Evolutionary conservation across 2,113 vertebrate genomes (phyloP).

Genomic region (Callocephalon fimbriatum): DNA sequence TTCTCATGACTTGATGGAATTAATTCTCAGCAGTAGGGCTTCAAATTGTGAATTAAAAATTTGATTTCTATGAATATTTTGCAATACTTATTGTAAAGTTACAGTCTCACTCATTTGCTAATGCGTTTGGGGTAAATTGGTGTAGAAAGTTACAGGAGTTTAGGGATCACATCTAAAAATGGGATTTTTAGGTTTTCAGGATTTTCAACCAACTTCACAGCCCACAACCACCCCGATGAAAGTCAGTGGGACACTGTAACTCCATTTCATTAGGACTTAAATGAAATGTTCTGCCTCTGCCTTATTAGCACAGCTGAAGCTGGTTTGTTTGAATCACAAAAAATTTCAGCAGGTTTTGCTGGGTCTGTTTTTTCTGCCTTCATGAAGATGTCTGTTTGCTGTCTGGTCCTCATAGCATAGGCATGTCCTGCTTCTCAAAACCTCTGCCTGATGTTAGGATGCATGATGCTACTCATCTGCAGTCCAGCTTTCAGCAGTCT

Average conservation of each 20-base stretch:
- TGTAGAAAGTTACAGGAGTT: neutral
- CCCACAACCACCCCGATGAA: neutral
- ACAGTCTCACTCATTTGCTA: neutral
- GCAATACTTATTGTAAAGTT: neutral
- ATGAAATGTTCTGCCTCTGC: neutral
- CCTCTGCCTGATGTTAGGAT: neutral
- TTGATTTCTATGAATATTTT: neutral
- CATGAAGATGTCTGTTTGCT: neutral
- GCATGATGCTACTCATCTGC: neutral
- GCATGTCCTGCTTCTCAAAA: neutral
- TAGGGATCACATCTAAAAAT: neutral
- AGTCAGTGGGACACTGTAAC: conserved; percentile 14
- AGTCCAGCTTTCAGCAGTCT: neutral
- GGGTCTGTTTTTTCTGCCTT: neutral
- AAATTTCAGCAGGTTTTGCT: neutral
- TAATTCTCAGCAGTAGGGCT: neutral
- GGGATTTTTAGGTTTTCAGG: neutral
- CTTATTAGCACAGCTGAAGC: conserved; percentile 12
- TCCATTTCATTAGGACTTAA: neutral
- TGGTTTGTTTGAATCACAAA: neutral
- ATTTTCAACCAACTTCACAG: neutral
- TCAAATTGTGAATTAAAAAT: neutral
- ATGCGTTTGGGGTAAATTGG: neutral
- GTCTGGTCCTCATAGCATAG: neutral
- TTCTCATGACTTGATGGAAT: neutral